Percentiles rank a stretch among this genome's conserved stretches.
Conservation (phyloP, 2,113 vertebrate species). For the Istiophorus platypterus region DNA sequence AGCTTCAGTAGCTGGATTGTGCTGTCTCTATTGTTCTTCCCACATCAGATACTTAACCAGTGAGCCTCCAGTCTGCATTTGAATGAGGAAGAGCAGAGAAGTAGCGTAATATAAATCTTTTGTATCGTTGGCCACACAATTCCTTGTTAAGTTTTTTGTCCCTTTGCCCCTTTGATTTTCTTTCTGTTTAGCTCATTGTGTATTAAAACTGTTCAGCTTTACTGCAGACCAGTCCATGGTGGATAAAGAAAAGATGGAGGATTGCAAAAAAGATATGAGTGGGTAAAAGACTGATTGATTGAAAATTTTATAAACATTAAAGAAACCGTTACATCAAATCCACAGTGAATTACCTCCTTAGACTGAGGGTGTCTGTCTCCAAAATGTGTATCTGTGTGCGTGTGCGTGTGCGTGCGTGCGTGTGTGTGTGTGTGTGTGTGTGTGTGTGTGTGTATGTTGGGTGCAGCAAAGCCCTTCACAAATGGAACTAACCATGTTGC, state of each 20-base stretch:
- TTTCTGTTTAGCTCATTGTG: conserved; percentile 35
- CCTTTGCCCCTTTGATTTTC: conserved; percentile 36
- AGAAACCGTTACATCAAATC: conserved; percentile 40
- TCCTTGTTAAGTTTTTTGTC: not conserved
- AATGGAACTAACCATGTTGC: conserved; percentile 64
- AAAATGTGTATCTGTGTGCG: conserved; percentile 19
- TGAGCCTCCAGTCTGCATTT: conserved; percentile 39
- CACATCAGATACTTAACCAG: conserved; percentile 30
- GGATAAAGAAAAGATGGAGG: conserved; percentile 56
- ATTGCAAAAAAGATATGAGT: conserved; percentile 28
- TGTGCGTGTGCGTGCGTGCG: not conserved
- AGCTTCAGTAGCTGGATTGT: conserved; percentile 19
- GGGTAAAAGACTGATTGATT: conserved; percentile 27
- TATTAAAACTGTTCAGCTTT: conserved; percentile 51
- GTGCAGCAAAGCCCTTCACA: conserved; percentile 42
- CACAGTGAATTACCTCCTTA: conserved; percentile 46
- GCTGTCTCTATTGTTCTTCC: conserved; percentile 41
- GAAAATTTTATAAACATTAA: conserved; percentile 47
- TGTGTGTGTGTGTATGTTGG: conserved; percentile 1
- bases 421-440: conserved; percentile 2
- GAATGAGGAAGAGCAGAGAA: conserved; percentile 29
- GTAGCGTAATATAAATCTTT: not conserved
- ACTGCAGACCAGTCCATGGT: conserved; percentile 32
- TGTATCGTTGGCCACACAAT: conserved; percentile 9
- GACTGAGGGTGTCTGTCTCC: conserved; percentile 22